Percentiles rank a stretch among this genome's conserved stretches.
These are phyloP conservation scores for Aphelinus certus DNA, from an alignment of 1,140 invertebrate genomes.

Conservation along the genomic window DNA sequence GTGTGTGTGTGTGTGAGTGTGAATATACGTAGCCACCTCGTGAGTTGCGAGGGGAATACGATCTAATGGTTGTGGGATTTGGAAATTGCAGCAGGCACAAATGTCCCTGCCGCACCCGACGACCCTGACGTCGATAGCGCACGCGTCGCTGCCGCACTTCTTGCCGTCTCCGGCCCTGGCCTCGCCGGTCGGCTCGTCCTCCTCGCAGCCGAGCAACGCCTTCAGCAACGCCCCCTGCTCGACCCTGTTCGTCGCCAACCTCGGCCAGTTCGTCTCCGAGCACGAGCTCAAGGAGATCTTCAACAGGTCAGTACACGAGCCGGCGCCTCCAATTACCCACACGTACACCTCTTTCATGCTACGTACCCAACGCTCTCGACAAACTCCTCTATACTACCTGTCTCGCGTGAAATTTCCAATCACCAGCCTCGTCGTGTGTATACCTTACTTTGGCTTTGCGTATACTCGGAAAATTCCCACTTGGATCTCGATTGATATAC, in stretches of 20 bases:
- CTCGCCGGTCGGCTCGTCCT: slow-evolving; percentile 85
- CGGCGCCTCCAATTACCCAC: too few relatives aligned
- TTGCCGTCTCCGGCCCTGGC: slow-evolving; percentile 85
- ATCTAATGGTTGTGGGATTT: too few relatives aligned
- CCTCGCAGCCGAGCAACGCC: slow-evolving; percentile 73
- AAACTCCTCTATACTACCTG: too few relatives aligned
- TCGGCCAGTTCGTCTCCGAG: slow-evolving; percentile 95
- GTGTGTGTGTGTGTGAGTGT: background rate
- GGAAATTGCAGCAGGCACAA: slow-evolving; percentile 65
- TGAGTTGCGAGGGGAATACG: too few relatives aligned
- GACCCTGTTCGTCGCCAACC: slow-evolving; percentile 96
- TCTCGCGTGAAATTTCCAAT: too few relatives aligned
- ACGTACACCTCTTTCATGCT: too few relatives aligned
- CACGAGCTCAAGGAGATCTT: slow-evolving; percentile 98
- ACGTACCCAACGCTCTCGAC: too few relatives aligned
- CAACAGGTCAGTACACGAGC: slow-evolving; percentile 81
- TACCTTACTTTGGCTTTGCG: too few relatives aligned
- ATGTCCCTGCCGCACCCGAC: slow-evolving; percentile 82
- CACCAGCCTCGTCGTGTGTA: too few relatives aligned
- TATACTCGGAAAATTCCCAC: too few relatives aligned
- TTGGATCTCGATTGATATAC: too few relatives aligned
- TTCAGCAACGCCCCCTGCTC: slow-evolving; percentile 87
- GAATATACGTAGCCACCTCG: background rate
- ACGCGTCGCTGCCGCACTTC: slow-evolving; percentile 80
- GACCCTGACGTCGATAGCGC: slow-evolving; percentile 78